Evolutionary conservation across 1,140 invertebrate species (phyloP).

Genomic region (Homalodisca vitripennis): DNA sequence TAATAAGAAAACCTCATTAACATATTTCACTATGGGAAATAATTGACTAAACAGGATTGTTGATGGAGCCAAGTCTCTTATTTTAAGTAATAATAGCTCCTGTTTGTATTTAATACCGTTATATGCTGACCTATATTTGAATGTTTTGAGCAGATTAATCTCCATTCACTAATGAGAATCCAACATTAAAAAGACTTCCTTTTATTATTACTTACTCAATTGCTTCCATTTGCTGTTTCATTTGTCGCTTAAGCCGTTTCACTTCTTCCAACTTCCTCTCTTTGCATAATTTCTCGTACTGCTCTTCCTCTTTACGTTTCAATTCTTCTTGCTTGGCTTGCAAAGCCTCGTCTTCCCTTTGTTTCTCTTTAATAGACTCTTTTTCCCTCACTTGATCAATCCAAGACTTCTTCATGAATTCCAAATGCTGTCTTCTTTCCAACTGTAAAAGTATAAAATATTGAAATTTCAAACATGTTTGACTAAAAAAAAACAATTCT

Average conservation of each 20-base stretch:
- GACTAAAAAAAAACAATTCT: no score
- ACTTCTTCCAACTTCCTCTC: not conserved
- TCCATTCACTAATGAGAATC: no score
- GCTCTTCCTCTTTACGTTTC: not conserved
- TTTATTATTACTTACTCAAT: not conserved
- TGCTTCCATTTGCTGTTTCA: slow-evolving; percentile 1
- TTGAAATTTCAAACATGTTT: no score
- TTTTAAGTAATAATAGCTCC: no score
- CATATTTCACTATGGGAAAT: no score
- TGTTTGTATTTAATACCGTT: no score
- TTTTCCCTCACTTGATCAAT: slow-evolving; percentile 11
- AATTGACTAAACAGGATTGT: no score
- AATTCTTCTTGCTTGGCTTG: slow-evolving; percentile 9
- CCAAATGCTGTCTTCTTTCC: slow-evolving; percentile 9
- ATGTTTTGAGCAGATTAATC: no score
- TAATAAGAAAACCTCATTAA: no score
- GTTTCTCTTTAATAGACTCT: not conserved
- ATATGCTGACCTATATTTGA: no score
- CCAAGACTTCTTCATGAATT: slow-evolving; percentile 21
- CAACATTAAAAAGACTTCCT: no score
- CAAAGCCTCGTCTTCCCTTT: slow-evolving; percentile 2
- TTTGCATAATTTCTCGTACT: not conserved
- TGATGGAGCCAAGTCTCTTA: no score
- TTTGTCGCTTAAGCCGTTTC: not conserved
- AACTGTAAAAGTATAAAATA: not conserved